phyloP scores from a whole-genome alignment of 2,113 vertebrate species.

The Corynorhinus townsendii region DNA sequence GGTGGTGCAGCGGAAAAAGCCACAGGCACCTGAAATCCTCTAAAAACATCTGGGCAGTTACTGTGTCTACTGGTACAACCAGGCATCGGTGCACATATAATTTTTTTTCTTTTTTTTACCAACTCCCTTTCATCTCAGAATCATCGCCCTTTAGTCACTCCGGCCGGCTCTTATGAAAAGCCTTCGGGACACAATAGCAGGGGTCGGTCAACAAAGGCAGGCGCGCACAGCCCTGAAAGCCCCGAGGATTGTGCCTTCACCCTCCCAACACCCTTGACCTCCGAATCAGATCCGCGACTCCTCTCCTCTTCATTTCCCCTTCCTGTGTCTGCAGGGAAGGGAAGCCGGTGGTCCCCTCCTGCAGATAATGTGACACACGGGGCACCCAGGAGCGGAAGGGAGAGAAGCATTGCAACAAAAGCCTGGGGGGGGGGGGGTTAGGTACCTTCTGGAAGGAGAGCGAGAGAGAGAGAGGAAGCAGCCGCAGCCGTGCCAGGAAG shows the following conservation, averaged over 20 bases:
- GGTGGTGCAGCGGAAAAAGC: neutral
- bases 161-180: slow-evolving; percentile 82
- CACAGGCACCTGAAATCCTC: fast-evolving
- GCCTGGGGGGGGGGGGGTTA: slow-evolving; percentile 75
- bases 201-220: slow-evolving; percentile 65
- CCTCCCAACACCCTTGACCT: slow-evolving; percentile 80
- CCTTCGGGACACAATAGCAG: slow-evolving; percentile 73
- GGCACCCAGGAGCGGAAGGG: slow-evolving; percentile 80
- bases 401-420: slow-evolving; percentile 84
- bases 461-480: slow-evolving; percentile 79
- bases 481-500: slow-evolving; percentile 76
- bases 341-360: slow-evolving; percentile 82
- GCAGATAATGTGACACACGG: slow-evolving; percentile 84
- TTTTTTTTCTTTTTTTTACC: neutral
- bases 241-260: slow-evolving; percentile 56
- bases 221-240: slow-evolving; percentile 48
- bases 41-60: neutral
- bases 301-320: slow-evolving; percentile 83
- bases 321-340: slow-evolving; percentile 83
- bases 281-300: slow-evolving; percentile 80
- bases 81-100: neutral
- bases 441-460: slow-evolving; percentile 84
- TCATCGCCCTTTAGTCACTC: slow-evolving; percentile 72
- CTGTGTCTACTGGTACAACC: neutral
- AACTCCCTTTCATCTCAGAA: slow-evolving; percentile 36